phyloP scores from a whole-genome alignment of 2,797 vertebrate genomes.

The Characodon lateralis region DNA sequence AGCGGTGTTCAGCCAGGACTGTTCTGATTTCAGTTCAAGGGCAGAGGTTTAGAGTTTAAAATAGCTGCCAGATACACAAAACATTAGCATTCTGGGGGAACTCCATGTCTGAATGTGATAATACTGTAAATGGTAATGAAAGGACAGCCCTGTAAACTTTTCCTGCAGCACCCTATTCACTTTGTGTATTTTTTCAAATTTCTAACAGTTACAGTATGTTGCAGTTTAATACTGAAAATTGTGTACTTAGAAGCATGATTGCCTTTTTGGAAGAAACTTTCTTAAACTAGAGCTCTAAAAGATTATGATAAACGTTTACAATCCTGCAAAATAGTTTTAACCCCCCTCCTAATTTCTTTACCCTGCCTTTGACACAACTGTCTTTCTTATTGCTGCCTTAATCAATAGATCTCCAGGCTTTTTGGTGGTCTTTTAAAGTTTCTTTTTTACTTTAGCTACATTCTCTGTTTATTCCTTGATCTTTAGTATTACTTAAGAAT shows the following conservation, averaged over 20 bases:
- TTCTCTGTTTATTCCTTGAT: neutral
- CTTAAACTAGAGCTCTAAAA: neutral
- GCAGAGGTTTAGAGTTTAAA: constrained; percentile 47
- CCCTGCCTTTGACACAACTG: too few species aligned
- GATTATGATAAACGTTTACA: neutral
- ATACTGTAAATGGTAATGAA: neutral
- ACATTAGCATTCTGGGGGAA: constrained; percentile 48
- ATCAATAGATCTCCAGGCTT: neutral
- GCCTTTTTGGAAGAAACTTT: neutral
- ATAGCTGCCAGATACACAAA: constrained; percentile 58
- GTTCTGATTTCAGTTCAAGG: constrained; percentile 40
- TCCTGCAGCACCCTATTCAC: neutral
- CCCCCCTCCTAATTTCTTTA: too few species aligned
- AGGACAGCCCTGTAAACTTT: neutral
- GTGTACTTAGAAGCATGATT: neutral
- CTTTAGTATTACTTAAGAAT: neutral
- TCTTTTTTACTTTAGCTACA: neutral
- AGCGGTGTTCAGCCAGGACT: constrained; percentile 35
- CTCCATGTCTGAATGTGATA: neutral
- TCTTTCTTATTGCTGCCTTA: too few species aligned
- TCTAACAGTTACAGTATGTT: neutral
- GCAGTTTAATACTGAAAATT: neutral
- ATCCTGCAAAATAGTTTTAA: too few species aligned
- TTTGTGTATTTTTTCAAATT: neutral
- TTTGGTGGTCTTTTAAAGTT: neutral